Conservation (phyloP, 2,888 invertebrate genomes). For the Keiferia lycopersicella region DNA sequence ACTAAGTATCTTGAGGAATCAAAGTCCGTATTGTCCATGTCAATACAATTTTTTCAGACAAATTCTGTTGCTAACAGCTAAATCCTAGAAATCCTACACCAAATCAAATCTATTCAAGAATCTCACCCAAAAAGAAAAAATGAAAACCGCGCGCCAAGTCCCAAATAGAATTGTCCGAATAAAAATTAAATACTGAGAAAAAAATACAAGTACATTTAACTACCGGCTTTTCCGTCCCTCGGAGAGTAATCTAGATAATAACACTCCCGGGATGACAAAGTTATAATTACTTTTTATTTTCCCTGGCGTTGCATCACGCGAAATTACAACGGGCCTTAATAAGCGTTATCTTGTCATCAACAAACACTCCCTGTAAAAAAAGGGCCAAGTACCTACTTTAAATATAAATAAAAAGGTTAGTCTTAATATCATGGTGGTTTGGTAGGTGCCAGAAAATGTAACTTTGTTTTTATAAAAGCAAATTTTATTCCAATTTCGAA, state of each 20-base stretch:
- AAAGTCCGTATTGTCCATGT: too few relatives aligned
- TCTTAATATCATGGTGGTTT: not conserved
- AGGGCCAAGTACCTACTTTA: conserved; percentile 2
- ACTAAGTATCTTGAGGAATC: too few relatives aligned
- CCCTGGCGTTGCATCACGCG: conserved; percentile 47
- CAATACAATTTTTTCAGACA: too few relatives aligned
- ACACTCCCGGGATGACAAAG: conserved; percentile 51
- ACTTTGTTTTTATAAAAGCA: not conserved
- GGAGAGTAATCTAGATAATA: conserved; percentile 50
- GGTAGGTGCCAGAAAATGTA: not conserved
- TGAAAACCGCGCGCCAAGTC: conserved; percentile 17
- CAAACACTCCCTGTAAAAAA: conserved; percentile 14
- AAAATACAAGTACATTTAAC: conserved; percentile 48
- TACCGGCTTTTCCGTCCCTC: conserved; percentile 37
- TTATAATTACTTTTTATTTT: conserved; percentile 68
- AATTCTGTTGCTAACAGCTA: not conserved
- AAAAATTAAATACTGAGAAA: conserved; percentile 33
- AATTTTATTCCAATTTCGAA: not conserved
- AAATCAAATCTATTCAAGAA: not conserved
- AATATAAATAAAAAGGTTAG: not conserved
- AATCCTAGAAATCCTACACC: not conserved
- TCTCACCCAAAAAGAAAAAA: not conserved
- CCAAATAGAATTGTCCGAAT: conserved; percentile 23
- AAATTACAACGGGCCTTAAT: conserved; percentile 35
- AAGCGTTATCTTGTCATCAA: conserved; percentile 27